Evolutionary conservation across 2,888 invertebrate species (phyloP).

Genomic region (Parapristionchus giblindavisi): DNA sequence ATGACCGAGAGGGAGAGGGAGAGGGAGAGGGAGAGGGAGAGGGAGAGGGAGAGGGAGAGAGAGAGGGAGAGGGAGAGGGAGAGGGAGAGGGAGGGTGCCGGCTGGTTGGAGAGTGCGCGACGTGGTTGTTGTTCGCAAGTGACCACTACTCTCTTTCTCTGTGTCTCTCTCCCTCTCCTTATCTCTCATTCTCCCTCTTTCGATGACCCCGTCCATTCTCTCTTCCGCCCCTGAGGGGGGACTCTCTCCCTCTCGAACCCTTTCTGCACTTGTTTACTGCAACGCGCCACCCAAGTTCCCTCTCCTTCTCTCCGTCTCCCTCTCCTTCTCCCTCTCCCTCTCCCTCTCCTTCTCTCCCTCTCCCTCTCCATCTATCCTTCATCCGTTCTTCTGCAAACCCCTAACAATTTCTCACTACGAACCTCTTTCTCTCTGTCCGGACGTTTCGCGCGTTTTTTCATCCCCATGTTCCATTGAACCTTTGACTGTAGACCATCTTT

Average conservation of each 20-base stretch:
- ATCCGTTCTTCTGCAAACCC: too few species aligned
- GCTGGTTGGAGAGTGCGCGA: too few species aligned
- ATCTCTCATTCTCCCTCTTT: not conserved
- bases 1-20: slow-evolving; percentile 14
- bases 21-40: not conserved
- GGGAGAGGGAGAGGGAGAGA: slow-evolving; percentile 8
- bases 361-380: too few species aligned
- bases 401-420: too few species aligned
- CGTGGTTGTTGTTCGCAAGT: too few species aligned
- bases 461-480: too few species aligned
- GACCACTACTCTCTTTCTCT: not conserved
- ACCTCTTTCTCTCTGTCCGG: too few species aligned
- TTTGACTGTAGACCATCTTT: too few species aligned
- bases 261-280: slow-evolving; percentile 37
- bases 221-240: not conserved
- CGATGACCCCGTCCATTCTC: slow-evolving; percentile 24
- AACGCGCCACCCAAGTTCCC: slow-evolving; percentile 17
- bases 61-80: slow-evolving; percentile 8
- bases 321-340: too few species aligned
- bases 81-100: not conserved
- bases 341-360: too few species aligned
- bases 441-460: too few species aligned
- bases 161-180: not conserved
- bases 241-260: slow-evolving; percentile 1
- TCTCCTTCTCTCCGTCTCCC: not conserved